Evolutionary conservation across 2,888 invertebrate species (phyloP).

Genomic region (Beris chalybata): DNA sequence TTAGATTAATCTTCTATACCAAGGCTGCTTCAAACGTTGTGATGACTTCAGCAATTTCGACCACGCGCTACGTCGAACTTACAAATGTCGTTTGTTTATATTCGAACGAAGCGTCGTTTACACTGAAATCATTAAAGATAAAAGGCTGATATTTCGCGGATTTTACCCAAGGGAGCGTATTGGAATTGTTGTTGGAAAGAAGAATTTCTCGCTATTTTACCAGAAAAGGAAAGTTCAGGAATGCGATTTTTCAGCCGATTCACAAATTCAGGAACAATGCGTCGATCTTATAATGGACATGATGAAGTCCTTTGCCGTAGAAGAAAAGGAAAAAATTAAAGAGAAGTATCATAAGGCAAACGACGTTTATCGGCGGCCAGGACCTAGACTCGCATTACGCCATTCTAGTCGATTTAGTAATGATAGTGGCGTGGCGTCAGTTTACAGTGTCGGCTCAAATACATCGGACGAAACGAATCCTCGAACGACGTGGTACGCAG

Average conservation of each 20-base stretch:
- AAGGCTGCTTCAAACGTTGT: slow-evolving; percentile 54
- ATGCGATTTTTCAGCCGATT: slow-evolving; percentile 51
- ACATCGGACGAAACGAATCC: slow-evolving; percentile 44
- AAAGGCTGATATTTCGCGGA: slow-evolving; percentile 52
- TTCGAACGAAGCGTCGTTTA: slow-evolving; percentile 55
- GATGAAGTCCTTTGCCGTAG: slow-evolving; percentile 49
- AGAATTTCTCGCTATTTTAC: slow-evolving; percentile 51
- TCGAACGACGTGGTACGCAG: slow-evolving; percentile 53
- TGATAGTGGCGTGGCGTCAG: slow-evolving; percentile 52
- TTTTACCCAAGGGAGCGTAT: slow-evolving; percentile 54
- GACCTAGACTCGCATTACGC: slow-evolving; percentile 50
- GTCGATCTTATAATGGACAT: slow-evolving; percentile 52
- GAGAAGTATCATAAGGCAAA: slow-evolving; percentile 47
- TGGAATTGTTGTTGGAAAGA: slow-evolving; percentile 48
- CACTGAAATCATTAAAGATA: slow-evolving; percentile 54
- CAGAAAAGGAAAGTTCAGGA: slow-evolving; percentile 53
- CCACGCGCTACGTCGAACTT: slow-evolving; percentile 49
- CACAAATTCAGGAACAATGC: slow-evolving; percentile 48
- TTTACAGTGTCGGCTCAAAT: slow-evolving; percentile 49
- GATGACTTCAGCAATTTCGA: slow-evolving; percentile 52
- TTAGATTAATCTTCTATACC: slow-evolving; percentile 54
- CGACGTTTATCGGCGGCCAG: slow-evolving; percentile 48
- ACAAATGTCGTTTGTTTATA: slow-evolving; percentile 53
- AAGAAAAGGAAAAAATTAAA: slow-evolving; percentile 50
- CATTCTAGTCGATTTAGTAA: slow-evolving; percentile 54